phyloP scores from a whole-genome alignment of 2,113 vertebrate species.

The Plestiodon gilberti region DNA sequence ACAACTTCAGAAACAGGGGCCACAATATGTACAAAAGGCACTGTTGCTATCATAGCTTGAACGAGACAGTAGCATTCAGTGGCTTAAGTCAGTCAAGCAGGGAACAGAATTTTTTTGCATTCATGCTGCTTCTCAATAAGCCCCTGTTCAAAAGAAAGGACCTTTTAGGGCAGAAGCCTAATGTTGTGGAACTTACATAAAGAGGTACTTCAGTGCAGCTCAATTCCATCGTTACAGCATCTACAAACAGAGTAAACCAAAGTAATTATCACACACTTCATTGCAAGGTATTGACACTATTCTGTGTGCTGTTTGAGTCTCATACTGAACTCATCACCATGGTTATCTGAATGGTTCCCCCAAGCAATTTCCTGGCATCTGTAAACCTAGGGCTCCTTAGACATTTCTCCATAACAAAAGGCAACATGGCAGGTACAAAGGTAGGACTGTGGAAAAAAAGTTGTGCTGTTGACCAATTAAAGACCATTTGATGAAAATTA shows the following conservation, averaged over 20 bases:
- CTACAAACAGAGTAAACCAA: constrained; percentile 72
- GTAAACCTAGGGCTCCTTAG: neutral
- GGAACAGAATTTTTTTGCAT: constrained; percentile 41
- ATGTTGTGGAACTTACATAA: constrained; percentile 83
- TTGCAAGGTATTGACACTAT: constrained; percentile 25
- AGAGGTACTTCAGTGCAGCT: constrained; percentile 86
- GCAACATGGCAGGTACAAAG: neutral
- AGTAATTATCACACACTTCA: constrained; percentile 46
- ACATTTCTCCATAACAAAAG: neutral
- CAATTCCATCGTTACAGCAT: constrained; percentile 87
- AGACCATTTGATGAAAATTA: neutral
- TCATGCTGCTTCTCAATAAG: constrained; percentile 33
- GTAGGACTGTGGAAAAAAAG: neutral
- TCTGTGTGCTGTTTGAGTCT: neutral
- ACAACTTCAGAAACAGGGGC: constrained; percentile 11
- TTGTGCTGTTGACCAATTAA: neutral
- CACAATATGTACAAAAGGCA: constrained; percentile 37
- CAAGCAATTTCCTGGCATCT: constrained; percentile 14
- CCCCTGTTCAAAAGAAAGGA: constrained; percentile 46
- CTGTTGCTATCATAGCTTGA: neutral
- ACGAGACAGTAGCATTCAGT: constrained; percentile 31
- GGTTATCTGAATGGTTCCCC: neutral
- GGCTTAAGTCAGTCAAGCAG: constrained; percentile 29
- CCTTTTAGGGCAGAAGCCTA: constrained; percentile 30
- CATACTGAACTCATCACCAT: neutral